phyloP scores from a whole-genome alignment of 2,113 vertebrate species.

The Engraulis encrasicolus region DNA sequence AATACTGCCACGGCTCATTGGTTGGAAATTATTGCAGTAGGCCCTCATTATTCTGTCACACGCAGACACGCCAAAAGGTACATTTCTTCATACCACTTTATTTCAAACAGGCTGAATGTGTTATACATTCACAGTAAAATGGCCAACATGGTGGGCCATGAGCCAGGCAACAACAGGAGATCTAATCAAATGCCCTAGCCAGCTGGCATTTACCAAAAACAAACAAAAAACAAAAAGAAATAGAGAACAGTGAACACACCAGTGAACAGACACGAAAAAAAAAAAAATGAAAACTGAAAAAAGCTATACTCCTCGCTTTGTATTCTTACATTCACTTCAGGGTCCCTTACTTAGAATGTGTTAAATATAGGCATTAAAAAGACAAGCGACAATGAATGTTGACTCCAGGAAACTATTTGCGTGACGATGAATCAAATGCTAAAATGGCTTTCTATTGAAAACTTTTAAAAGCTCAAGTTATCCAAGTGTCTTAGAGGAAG shows the following conservation, averaged over 20 bases:
- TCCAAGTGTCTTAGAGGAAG: not conserved
- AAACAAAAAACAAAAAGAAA: not conserved
- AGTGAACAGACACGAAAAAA: not conserved
- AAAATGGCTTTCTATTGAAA: not conserved
- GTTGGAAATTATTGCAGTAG: too few relatives aligned
- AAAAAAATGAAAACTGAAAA: too few relatives aligned
- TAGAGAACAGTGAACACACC: not conserved
- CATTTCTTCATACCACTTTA: conserved; percentile 52
- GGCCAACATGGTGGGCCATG: not conserved
- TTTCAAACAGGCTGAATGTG: conserved; percentile 52
- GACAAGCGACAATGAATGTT: not conserved
- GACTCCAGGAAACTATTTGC: not conserved
- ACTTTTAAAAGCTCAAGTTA: not conserved
- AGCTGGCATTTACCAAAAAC: not conserved
- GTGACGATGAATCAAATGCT: not conserved
- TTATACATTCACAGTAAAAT: conserved; percentile 49
- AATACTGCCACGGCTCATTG: too few relatives aligned
- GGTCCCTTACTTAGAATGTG: conserved; percentile 10
- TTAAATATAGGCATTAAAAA: not conserved
- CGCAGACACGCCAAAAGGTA: not conserved
- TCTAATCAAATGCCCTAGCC: not conserved
- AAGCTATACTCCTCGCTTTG: conserved; percentile 19
- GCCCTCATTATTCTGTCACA: not conserved
- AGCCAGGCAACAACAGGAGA: conserved; percentile 26
- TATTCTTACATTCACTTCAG: conserved; percentile 4